Evolutionary conservation across 1,140 invertebrate species (phyloP).

Genomic region (Agrilus planipennis): DNA sequence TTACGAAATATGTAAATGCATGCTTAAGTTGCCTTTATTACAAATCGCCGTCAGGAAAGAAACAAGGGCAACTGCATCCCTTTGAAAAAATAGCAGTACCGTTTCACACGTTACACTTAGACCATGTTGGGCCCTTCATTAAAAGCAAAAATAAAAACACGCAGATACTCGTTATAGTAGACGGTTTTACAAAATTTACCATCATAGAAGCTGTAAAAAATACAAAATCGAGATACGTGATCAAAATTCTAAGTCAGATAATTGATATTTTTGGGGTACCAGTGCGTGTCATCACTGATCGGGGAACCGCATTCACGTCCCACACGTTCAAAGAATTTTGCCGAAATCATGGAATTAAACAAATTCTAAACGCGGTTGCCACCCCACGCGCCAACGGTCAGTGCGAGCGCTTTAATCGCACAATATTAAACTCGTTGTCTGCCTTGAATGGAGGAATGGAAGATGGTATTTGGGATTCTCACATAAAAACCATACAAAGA

Average conservation of each 20-base stretch:
- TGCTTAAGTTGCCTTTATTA: slow-evolving; percentile 13
- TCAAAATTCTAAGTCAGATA: neutral
- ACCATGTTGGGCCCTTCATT: slow-evolving; percentile 22
- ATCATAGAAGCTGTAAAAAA: slow-evolving; percentile 13
- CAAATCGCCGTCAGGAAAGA: slow-evolving; percentile 15
- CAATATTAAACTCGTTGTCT: neutral
- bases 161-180: slow-evolving; percentile 21
- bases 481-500: neutral
- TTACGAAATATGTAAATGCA: slow-evolving; percentile 12
- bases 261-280: slow-evolving; percentile 5
- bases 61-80: slow-evolving; percentile 11
- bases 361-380: slow-evolving; percentile 13
- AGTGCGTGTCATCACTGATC: slow-evolving; percentile 21
- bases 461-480: neutral
- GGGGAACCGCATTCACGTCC: slow-evolving; percentile 29
- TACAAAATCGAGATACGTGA: slow-evolving; percentile 2
- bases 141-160: slow-evolving; percentile 17
- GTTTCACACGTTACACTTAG: slow-evolving; percentile 16
- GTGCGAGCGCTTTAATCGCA: slow-evolving; percentile 16
- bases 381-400: slow-evolving; percentile 17
- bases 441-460: neutral
- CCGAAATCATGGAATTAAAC: slow-evolving; percentile 13
- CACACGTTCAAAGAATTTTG: slow-evolving; percentile 14
- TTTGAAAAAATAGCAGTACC: slow-evolving; percentile 8
- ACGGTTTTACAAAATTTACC: slow-evolving; percentile 22